Conservation (phyloP, 2,888 invertebrate species). For the Oxyteleia sp. region DNA sequence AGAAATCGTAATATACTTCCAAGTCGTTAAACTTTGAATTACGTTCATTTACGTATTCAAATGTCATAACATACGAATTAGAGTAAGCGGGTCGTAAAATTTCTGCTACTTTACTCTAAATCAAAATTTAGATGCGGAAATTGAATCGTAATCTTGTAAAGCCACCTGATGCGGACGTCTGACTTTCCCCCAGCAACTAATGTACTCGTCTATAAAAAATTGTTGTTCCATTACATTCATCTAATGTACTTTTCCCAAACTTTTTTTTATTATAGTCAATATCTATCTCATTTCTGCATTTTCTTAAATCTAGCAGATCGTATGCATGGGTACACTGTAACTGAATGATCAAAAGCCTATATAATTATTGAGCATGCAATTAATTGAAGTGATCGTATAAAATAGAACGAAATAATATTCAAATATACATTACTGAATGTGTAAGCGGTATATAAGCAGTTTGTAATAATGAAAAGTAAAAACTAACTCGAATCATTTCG, state of each 20-base stretch:
- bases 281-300: slow-evolving; percentile 36
- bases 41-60: background rate
- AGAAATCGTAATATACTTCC: background rate
- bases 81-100: background rate
- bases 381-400: slow-evolving; percentile 23
- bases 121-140: background rate
- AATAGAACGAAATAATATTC: slow-evolving; percentile 14
- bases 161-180: slow-evolving; percentile 45
- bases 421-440: slow-evolving; percentile 35
- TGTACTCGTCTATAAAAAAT: slow-evolving; percentile 21
- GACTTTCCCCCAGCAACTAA: slow-evolving; percentile 12
- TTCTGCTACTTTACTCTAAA: background rate
- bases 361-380: slow-evolving; percentile 41
- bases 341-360: slow-evolving; percentile 39
- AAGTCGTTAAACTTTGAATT: background rate
- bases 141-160: background rate
- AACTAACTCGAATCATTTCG: slow-evolving; percentile 10
- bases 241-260: slow-evolving; percentile 52
- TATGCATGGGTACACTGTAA: slow-evolving; percentile 49
- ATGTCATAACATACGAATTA: background rate
- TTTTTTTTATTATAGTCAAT: background rate
- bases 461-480: slow-evolving; percentile 1
- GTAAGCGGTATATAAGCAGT: slow-evolving; percentile 42
- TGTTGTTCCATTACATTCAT: slow-evolving; percentile 3
- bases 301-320: slow-evolving; percentile 29